phyloP scores from a whole-genome alignment of 1,140 invertebrate species.

The Cotesia typhae region DNA sequence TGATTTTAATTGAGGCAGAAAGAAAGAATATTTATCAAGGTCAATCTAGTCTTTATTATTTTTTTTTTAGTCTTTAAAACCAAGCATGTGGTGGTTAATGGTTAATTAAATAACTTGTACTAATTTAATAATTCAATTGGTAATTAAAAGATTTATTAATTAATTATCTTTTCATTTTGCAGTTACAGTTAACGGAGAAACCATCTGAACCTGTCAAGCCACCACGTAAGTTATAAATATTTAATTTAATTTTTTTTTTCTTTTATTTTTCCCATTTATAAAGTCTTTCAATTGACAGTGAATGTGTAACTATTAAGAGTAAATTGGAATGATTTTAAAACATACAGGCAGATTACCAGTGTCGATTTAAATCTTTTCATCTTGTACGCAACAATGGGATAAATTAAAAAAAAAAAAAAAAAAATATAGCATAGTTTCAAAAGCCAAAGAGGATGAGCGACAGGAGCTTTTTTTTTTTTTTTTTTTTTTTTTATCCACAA shows the following conservation, averaged over 20 bases:
- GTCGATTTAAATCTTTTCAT: too few relatives aligned
- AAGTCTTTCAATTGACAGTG: not conserved
- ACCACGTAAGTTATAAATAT: constrained; percentile 41
- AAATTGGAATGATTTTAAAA: too few relatives aligned
- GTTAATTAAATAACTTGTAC: not conserved
- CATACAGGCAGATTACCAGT: too few relatives aligned
- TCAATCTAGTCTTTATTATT: not conserved
- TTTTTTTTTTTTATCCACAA: constrained; percentile 19
- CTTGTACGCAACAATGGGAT: too few relatives aligned
- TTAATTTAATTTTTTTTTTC: not conserved
- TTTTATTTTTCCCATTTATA: not conserved
- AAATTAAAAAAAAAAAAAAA: too few relatives aligned
- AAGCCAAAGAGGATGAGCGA: not conserved
- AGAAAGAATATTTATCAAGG: not conserved
- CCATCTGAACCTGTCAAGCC: constrained; percentile 48
- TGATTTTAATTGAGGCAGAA: constrained; percentile 30
- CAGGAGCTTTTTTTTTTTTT: too few relatives aligned
- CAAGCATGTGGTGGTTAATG: not conserved
- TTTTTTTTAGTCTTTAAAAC: not conserved
- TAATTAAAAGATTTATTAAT: not conserved
- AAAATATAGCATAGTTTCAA: not conserved
- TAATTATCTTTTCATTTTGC: constrained; percentile 37
- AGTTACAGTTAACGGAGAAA: constrained; percentile 56
- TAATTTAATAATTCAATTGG: not conserved
- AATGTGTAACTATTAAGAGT: not conserved